Evolutionary conservation across 2,797 vertebrate species (phyloP).

Genomic region (Thripadectes ignobilis): DNA sequence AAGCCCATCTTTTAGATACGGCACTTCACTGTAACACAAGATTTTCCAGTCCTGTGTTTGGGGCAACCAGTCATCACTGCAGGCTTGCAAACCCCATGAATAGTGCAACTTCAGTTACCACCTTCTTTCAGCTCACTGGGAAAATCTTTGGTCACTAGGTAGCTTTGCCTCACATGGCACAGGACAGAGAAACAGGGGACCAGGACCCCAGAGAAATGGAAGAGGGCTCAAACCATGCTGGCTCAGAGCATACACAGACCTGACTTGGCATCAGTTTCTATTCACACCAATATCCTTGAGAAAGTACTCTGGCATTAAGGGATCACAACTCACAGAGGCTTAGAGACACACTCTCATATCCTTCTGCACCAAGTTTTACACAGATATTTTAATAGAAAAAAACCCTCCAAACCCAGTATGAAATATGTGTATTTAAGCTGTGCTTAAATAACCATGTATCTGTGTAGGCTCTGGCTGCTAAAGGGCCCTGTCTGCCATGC

Average conservation of each 20-base stretch:
- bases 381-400: not conserved
- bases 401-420: not conserved
- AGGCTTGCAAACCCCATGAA: not conserved
- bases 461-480: not conserved
- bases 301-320: not conserved
- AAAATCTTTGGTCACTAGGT: not conserved
- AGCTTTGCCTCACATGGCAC: fast-evolving
- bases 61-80: too few species aligned
- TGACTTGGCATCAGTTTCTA: not conserved
- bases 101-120: too few species aligned
- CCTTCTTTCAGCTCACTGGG: not conserved
- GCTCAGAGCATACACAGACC: not conserved
- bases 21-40: fast-evolving
- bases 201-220: not conserved
- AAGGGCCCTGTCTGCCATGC: not conserved
- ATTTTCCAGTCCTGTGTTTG: not conserved
- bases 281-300: not conserved
- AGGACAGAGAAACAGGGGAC: not conserved
- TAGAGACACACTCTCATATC: not conserved
- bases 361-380: not conserved
- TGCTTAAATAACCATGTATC: not conserved
- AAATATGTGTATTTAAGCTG: fast-evolving
- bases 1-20: fast-evolving
- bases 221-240: not conserved
- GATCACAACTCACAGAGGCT: not conserved